phyloP scores from a whole-genome alignment of 2,888 invertebrate genomes.

The Pyrgus malvae region DNA sequence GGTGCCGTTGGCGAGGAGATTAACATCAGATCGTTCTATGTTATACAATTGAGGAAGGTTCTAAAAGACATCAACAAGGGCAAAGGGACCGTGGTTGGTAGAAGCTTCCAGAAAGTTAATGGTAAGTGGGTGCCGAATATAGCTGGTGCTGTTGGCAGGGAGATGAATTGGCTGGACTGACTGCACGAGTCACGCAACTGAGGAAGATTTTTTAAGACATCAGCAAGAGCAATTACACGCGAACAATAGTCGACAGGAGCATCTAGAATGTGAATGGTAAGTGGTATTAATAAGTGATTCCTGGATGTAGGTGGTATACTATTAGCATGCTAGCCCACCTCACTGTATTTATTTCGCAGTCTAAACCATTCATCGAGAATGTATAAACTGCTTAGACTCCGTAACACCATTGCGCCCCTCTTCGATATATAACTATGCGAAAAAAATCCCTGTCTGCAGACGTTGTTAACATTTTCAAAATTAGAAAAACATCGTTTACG shows the following conservation, averaged over 20 bases:
- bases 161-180: conserved; percentile 98
- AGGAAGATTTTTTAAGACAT: conserved; percentile 91
- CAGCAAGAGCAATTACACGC: conserved; percentile 87
- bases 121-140: too few species aligned
- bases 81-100: conserved; percentile 81
- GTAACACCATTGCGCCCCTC: too few species aligned
- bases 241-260: conserved; percentile 76
- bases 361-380: too few species aligned
- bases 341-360: too few species aligned
- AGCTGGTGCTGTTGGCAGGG: conserved; percentile 95
- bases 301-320: too few species aligned
- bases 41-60: conserved; percentile 93
- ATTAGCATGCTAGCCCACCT: too few species aligned
- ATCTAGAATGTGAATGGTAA: conserved; percentile 46
- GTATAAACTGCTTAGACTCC: too few species aligned
- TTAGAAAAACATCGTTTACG: too few species aligned
- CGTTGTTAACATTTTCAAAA: too few species aligned
- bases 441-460: too few species aligned
- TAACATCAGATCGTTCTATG: conserved; percentile 96
- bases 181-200: conserved; percentile 95
- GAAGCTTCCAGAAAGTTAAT: conserved; percentile 43
- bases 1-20: conserved; percentile 96
- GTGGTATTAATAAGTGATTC: background rate
- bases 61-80: conserved; percentile 91
- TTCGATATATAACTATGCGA: too few species aligned